phyloP scores from a whole-genome alignment of 2,797 vertebrate species.

The Oreortyx pictus region DNA sequence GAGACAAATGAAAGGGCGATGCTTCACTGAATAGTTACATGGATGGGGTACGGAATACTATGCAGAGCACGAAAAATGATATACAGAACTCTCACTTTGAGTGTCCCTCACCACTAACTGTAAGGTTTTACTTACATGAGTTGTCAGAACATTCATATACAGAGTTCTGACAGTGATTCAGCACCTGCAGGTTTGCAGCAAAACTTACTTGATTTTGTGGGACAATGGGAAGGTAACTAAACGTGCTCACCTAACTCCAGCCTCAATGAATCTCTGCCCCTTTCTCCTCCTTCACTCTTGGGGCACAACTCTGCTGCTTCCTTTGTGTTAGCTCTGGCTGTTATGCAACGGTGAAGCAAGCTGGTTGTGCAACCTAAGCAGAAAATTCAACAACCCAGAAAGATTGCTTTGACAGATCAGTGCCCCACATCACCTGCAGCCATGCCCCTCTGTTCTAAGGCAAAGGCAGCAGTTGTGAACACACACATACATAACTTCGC shows the following conservation, averaged over 20 bases:
- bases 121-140: slow-evolving; percentile 11
- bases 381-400: not conserved
- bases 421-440: not conserved
- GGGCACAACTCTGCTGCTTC: not conserved
- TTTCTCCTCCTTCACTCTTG: not conserved
- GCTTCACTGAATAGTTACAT: not conserved
- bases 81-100: not conserved
- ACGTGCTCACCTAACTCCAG: not conserved
- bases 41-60: not conserved
- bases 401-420: not conserved
- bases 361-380: not conserved
- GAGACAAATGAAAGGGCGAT: not conserved
- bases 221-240: slow-evolving; percentile 12
- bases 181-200: not conserved
- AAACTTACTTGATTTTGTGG: not conserved
- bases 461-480: not conserved
- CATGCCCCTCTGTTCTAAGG: not conserved
- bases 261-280: not conserved
- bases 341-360: not conserved
- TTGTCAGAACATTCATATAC: not conserved
- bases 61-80: not conserved
- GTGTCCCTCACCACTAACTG: not conserved
- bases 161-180: not conserved
- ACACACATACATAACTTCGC: not conserved
- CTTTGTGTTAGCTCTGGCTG: not conserved